Conservation (phyloP, 1,140 invertebrate species). For the Drosophila albomicans region DNA sequence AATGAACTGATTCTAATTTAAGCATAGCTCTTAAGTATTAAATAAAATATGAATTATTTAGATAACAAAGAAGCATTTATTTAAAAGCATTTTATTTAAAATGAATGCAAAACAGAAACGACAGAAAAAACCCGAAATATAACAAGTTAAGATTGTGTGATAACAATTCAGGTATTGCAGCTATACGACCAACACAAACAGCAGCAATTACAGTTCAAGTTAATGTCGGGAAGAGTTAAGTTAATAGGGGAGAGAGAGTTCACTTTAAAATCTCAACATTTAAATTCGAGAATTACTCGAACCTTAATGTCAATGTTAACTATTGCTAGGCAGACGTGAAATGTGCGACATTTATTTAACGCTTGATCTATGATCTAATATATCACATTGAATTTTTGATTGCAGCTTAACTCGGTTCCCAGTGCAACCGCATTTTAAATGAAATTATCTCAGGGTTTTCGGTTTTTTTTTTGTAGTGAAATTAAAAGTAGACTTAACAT, state of each 20-base stretch:
- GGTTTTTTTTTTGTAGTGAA: background rate
- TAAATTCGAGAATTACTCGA: too few relatives aligned
- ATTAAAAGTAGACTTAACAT: background rate
- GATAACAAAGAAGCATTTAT: constrained; percentile 5
- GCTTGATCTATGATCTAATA: too few relatives aligned
- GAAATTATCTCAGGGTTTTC: background rate
- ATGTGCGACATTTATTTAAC: too few relatives aligned
- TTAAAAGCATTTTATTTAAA: background rate
- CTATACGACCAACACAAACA: background rate
- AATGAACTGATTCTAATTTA: constrained; percentile 74
- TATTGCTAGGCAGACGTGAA: too few relatives aligned
- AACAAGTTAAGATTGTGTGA: constrained; percentile 2
- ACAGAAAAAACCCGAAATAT: background rate
- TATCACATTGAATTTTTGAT: background rate
- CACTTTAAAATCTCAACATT: too few relatives aligned
- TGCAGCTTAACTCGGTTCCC: background rate
- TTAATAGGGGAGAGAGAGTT: too few relatives aligned
- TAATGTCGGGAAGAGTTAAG: background rate
- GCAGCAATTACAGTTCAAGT: background rate
- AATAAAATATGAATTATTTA: constrained; percentile 11
- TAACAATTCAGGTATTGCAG: background rate
- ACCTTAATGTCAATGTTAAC: too few relatives aligned
- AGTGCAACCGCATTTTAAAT: background rate
- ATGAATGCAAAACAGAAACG: too few relatives aligned
- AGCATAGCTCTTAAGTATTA: constrained; percentile 59